Evolutionary conservation across 23 tunicate genomes (phyloP), one percentile per base, ranked within the genome.

Genomic region (Trididemnum nubilum): DNA sequence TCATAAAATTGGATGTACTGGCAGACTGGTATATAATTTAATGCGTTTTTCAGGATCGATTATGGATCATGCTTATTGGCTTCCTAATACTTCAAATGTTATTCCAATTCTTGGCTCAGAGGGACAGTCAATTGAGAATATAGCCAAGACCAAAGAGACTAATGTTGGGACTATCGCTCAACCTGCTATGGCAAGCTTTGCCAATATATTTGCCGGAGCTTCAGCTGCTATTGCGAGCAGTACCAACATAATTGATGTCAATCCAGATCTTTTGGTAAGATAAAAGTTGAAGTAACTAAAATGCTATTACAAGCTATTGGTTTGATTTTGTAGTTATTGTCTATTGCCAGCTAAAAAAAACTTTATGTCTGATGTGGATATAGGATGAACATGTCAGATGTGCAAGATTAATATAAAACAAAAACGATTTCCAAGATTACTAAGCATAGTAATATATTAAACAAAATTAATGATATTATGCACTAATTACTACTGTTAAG

Each of bases 121-220:
- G 29, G 39, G 69, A 12, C 84, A 52, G 52, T 18, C 32, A 2
- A 31, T 28, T 61, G 30, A 59, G 30, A 69, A 71, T 70, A 19
- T 21, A 4, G 5, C 49, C 3, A 86, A 91, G 64, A 33, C 51
- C 21, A 86, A 91, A 67, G 86, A 85, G 1, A 51, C 72, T 31
- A 89, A 91, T 44, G 59, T 91, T 1, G 58, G 87, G 1, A 72
- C 79, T 22, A 33, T 91, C 36, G 82, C 72, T 58, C 90, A 86
- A 36, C 80, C 97, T 26, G 76, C 90, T 2, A 80, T 90, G 86
- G 85, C 88, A 21, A 85, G 82, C 65, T 91, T 91, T 60, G 90
- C 97, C 12, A 91, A 73, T 60, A 91, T 91, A 33, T 91, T 91
- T 86, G 97, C 97, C 51, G 90, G 90, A 1, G 97, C 97, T 34